Conservation (phyloP, 2,113 vertebrate species). For the Aptenodytes forsteri region DNA sequence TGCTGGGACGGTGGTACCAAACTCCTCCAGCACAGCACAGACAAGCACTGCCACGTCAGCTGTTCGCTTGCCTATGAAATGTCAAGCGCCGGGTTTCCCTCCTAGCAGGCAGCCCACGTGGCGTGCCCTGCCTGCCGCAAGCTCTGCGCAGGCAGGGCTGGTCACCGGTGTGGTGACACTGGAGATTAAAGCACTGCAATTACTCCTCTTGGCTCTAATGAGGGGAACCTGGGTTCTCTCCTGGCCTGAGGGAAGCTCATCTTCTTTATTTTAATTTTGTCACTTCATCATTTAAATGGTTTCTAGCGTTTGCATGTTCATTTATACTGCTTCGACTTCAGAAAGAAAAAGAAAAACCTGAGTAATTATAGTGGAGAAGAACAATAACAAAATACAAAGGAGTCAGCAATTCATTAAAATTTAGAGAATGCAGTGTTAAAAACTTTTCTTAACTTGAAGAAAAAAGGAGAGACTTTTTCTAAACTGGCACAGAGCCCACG, state of each 20-base stretch:
- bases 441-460: constrained; percentile 6
- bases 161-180: background rate
- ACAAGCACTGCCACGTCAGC: background rate
- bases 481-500: background rate
- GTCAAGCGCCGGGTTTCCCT: background rate
- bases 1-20: background rate
- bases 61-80: background rate
- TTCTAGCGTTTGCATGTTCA: background rate
- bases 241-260: constrained; percentile 32
- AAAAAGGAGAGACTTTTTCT: background rate
- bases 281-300: constrained; percentile 27
- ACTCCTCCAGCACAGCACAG: background rate
- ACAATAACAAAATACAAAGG: constrained; percentile 32
- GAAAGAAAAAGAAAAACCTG: constrained; percentile 12
- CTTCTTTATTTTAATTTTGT: constrained; percentile 33
- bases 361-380: background rate
- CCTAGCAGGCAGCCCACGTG: background rate
- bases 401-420: constrained; percentile 39
- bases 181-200: constrained; percentile 35
- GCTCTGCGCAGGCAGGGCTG: background rate
- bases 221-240: constrained; percentile 21
- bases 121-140: background rate
- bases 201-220: constrained; percentile 42
- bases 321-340: background rate
- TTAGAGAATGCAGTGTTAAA: background rate